phyloP scores from a whole-genome alignment of 2,113 vertebrate species.

The Microcebus murinus region DNA sequence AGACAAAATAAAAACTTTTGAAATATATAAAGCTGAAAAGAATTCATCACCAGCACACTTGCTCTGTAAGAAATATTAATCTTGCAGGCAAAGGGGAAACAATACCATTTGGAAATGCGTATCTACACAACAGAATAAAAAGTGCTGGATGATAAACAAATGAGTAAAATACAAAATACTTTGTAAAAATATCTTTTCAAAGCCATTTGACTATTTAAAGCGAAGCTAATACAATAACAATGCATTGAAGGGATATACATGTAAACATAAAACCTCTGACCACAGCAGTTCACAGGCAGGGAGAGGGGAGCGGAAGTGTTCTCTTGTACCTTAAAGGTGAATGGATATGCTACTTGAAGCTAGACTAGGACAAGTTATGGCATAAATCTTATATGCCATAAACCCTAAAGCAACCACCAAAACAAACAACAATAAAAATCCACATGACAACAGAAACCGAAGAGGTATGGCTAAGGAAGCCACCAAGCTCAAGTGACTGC shows the following conservation, averaged over 20 bases:
- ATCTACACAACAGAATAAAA: not conserved
- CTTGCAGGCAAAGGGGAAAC: not conserved
- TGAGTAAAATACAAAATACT: not conserved
- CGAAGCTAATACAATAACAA: not conserved
- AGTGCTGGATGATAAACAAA: not conserved
- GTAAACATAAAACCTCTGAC: not conserved
- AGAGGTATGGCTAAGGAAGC: not conserved
- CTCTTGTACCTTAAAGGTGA: too few relatives aligned
- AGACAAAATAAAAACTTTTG: not conserved
- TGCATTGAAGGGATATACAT: not conserved
- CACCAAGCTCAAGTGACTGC: not conserved
- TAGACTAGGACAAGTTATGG: not conserved
- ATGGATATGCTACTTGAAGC: not conserved
- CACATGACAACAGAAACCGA: not conserved
- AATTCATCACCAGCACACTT: not conserved
- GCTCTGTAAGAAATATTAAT: not conserved
- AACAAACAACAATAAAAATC: not conserved
- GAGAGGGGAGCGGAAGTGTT: not conserved
- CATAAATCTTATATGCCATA: not conserved
- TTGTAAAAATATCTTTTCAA: not conserved
- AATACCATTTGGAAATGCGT: not conserved
- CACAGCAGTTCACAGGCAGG: not conserved
- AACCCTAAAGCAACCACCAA: not conserved
- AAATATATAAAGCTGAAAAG: not conserved
- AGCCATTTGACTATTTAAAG: not conserved